Base-by-base conservation (phyloP, 2,888 invertebrate species). In the Papilio gigon region DNA sequence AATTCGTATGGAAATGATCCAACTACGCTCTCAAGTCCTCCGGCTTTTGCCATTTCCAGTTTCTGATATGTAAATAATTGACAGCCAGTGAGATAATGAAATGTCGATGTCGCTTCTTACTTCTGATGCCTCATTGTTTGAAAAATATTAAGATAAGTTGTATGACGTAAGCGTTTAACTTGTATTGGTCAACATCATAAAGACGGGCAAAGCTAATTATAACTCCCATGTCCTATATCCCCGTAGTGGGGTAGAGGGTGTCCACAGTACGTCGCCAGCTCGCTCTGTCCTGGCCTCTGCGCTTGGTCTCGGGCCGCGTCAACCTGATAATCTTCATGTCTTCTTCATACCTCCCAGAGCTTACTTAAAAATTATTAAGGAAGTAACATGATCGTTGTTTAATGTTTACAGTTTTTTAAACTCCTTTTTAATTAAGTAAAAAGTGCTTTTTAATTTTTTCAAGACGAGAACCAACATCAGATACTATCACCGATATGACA, bases 1-100 rank as follows among this genome's bases (percentile, higher is more conserved):
- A 63, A 35, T 37, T 27, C 12, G n/a, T 35, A 68, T 59, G 59
- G 37, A 59, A 59, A 68, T 68, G 14, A 50, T 20, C 22, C 33
- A 3, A 22, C 58, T 30, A 11, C 17, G 42, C 35, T 14, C 22
- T 42, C 58, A 0, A 63, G 61, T 11, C 35, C 8, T 27, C 27
- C 12, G 1, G 60, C 37, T 30, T 50, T 65, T 44, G 42, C 58
- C 58, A 27, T 47, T 58, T 44, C 25, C 17, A 58, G 68, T 33
- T 33, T 44, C 17, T 25, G 17, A 35, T 25, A 56, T 68, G 44
- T 58, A 17, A 47, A 63, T 68, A 42, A 56, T 59, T 47, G n/a
- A 47, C 56, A 27, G 27, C n/a, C 20, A 27, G 35, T 35, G 35
- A n/a, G 22, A 42, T 44, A 59, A 60, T 60, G 40, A 40, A 60